Base-by-base conservation (phyloP, 2,888 invertebrate species). In the Caenorhabditis panamensis region DNA sequence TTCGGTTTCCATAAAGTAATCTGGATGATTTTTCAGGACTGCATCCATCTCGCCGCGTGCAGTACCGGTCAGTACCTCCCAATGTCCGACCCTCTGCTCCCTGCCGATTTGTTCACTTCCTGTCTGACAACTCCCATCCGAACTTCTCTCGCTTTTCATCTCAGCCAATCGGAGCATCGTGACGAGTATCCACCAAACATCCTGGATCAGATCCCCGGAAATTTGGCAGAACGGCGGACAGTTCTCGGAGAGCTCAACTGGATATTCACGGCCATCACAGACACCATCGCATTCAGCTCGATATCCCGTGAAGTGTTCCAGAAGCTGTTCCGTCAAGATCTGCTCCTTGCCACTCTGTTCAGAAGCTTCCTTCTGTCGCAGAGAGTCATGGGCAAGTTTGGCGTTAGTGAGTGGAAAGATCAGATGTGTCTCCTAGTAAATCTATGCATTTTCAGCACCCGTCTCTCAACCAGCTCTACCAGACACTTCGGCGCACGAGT, bases 231-330 rank as follows among this genome's bases (percentile, higher is more conserved):
- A 69, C 41, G 85, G 22, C 94, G 96, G 88, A 97, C 99, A 31
- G 96, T 98, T 95, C 93, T 98, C 85, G 99, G 99, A 59, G 98
- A 99, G 93, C 93, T 99, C 79, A 99, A 99, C 93, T 99, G 99
- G 99, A 97, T 99, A 91, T 99, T 99, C 93, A 99, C 99, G 1
- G 98, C 99, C 54, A 97, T 99, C 88, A 99, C 99, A 0, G 99
- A 99, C 92, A 99, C 99, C 11, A 98, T 99, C 91, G 99, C 99
- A 0, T 99, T 98, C 98, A 97, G 97, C 91, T 95, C 95, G 51
- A 93, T 99, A 88, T 96, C 97, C 4, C 54, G 92, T 92, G 97
- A 97, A 88, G 93, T 96, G 88, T 98, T 99, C 92, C 97, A 99
- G 93, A 95, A 95, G 91, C 93, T 99, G 86, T 99, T 99, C 92